Evolutionary conservation across 2,113 vertebrate genomes (phyloP).

Genomic region (Xiphorhynchus elegans): DNA sequence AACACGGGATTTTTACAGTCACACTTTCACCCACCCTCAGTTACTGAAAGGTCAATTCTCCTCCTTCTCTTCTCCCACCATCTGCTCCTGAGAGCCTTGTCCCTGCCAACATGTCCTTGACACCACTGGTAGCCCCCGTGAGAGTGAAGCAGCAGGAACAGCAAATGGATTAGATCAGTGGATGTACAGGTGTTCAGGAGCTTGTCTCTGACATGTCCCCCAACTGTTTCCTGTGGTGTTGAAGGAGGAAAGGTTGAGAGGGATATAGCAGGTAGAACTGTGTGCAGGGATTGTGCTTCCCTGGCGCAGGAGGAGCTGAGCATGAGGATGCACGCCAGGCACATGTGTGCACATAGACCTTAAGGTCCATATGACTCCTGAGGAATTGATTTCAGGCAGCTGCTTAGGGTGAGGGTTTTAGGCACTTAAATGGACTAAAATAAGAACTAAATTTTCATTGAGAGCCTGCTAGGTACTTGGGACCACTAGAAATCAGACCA

Average conservation of each 20-base stretch:
- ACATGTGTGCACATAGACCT: background rate
- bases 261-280: background rate
- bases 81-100: background rate
- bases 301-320: background rate
- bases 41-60: background rate
- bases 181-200: background rate
- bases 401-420: background rate
- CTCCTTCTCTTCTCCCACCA: background rate
- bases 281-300: background rate
- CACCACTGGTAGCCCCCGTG: background rate
- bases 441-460: background rate
- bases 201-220: background rate
- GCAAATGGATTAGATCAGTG: background rate
- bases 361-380: background rate
- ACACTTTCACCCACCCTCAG: background rate
- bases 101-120: background rate
- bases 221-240: fast-evolving
- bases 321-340: background rate
- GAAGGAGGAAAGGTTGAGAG: background rate
- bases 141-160: background rate
- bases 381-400: background rate
- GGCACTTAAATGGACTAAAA: background rate
- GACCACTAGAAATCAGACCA: background rate
- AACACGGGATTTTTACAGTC: background rate
- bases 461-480: background rate